Percentiles rank a stretch among this genome's conserved stretches.
Evolutionary conservation across 2,888 invertebrate species (phyloP).

Genomic region (Amphipyra tragopoginis): DNA sequence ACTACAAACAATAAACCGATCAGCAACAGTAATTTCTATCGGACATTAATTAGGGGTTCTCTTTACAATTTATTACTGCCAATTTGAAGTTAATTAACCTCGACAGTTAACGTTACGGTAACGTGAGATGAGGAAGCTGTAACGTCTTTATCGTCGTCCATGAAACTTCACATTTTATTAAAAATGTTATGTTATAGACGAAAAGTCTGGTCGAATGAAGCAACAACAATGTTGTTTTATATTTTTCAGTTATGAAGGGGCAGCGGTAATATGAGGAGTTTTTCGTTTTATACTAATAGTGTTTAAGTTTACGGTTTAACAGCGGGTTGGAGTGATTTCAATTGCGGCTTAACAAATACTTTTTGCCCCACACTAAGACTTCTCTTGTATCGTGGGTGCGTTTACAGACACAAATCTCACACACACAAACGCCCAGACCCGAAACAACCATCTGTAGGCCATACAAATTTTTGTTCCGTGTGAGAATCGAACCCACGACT

Average conservation of each 20-base stretch:
- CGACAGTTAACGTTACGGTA: slow-evolving; percentile 53
- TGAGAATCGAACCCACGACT: no score
- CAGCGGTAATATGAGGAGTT: neutral
- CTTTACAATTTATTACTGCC: slow-evolving; percentile 68
- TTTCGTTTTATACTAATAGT: neutral
- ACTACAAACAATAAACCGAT: slow-evolving; percentile 40
- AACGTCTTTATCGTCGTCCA: slow-evolving; percentile 40
- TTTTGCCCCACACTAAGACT: no score
- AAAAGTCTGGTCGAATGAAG: slow-evolving; percentile 28
- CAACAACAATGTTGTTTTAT: slow-evolving; percentile 43
- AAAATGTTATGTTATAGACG: slow-evolving; percentile 37
- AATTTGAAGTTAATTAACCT: slow-evolving; percentile 71
- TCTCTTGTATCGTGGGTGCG: no score
- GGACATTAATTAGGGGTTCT: slow-evolving; percentile 61
- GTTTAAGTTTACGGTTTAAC: neutral
- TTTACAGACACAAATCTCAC: no score
- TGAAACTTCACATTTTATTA: slow-evolving; percentile 48
- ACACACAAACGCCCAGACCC: no score
- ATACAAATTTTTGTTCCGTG: no score
- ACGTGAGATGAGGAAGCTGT: slow-evolving; percentile 47
- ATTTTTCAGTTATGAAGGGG: slow-evolving; percentile 16
- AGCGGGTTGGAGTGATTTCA: no score
- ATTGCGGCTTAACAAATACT: no score
- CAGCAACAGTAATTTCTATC: slow-evolving; percentile 51
- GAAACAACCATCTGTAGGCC: no score